phyloP scores from a whole-genome alignment of 2,888 invertebrate species.

The Arrhopalites spinosus region DNA sequence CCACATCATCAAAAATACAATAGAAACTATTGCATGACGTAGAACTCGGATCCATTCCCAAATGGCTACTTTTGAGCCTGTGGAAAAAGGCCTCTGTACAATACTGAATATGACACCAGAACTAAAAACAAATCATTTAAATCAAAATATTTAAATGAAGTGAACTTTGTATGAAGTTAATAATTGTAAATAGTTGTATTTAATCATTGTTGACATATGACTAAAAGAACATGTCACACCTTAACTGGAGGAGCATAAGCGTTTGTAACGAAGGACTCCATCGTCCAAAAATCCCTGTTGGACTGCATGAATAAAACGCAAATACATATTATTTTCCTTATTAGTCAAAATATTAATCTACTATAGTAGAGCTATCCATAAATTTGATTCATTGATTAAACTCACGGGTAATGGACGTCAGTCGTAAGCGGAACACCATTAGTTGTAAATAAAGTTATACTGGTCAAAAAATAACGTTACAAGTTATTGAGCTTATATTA shows the following conservation, averaged over 20 bases:
- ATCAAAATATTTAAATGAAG: not conserved
- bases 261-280: slow-evolving; percentile 34
- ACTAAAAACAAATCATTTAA: slow-evolving; percentile 30
- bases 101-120: slow-evolving; percentile 41
- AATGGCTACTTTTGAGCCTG: slow-evolving; percentile 32
- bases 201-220: not conserved
- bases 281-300: slow-evolving; percentile 24
- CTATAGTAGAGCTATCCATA: too few relatives aligned
- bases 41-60: slow-evolving; percentile 47
- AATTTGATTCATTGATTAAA: too few relatives aligned
- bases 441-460: slow-evolving; percentile 16
- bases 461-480: too few relatives aligned
- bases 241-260: not conserved
- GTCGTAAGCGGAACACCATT: slow-evolving; percentile 25
- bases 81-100: slow-evolving; percentile 45
- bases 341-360: too few relatives aligned
- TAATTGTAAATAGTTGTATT: not conserved
- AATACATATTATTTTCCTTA: too few relatives aligned
- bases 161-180: not conserved
- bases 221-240: not conserved
- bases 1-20: slow-evolving; percentile 43
- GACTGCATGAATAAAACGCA: not conserved
- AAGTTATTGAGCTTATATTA: too few relatives aligned
- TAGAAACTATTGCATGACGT: slow-evolving; percentile 42
- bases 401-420: slow-evolving; percentile 29